phyloP scores from a whole-genome alignment of 1,140 invertebrate genomes.

The Caenorhabditis remanei region DNA sequence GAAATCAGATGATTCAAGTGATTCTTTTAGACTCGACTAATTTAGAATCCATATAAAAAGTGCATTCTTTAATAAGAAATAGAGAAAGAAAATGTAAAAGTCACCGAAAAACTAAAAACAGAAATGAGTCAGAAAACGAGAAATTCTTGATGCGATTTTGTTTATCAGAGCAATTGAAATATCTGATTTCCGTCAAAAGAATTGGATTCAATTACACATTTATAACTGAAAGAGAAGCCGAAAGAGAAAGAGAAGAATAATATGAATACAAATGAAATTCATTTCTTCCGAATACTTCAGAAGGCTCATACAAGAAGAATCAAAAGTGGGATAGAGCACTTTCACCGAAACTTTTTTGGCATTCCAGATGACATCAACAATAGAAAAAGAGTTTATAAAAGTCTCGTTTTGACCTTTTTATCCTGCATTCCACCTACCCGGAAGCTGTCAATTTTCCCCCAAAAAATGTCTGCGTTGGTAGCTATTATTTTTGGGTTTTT shows the following conservation, averaged over 20 bases:
- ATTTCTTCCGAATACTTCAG: no score
- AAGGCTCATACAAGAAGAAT: no score
- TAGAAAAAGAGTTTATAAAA: conserved; percentile 5
- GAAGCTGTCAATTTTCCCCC: conserved; percentile 21
- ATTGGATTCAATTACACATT: conserved; percentile 42
- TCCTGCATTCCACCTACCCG: conserved; percentile 21
- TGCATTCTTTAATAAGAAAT: background rate
- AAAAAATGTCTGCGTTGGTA: background rate
- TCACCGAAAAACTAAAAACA: background rate
- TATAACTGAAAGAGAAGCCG: background rate
- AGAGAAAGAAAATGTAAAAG: background rate
- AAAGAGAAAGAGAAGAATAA: background rate
- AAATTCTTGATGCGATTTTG: conserved; percentile 30
- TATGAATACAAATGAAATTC: background rate
- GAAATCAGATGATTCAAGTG: no score
- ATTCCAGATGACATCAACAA: no score
- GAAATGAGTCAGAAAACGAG: background rate
- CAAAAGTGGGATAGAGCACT: no score
- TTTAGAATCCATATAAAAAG: background rate
- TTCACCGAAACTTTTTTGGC: background rate
- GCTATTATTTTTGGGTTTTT: conserved; percentile 19
- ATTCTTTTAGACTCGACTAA: no score
- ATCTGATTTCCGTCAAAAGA: conserved; percentile 39
- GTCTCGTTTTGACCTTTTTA: background rate
- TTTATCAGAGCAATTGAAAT: conserved; percentile 25